Base-by-base conservation (phyloP, 2,113 vertebrate genomes). In the Myrmophylax atrothorax region DNA sequence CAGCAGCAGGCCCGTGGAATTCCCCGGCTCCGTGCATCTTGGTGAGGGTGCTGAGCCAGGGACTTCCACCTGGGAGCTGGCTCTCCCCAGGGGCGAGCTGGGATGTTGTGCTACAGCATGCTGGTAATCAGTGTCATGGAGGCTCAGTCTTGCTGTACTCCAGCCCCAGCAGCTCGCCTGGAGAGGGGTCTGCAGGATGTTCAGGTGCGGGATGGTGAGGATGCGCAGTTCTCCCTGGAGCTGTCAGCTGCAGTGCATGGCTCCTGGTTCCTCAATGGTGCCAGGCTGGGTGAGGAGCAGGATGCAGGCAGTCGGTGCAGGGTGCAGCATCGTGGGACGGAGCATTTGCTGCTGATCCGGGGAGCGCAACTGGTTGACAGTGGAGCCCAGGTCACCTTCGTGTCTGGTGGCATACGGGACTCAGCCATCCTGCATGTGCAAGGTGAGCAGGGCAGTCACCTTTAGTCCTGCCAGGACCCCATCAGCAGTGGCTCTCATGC, bases 121-220 rank as follows among this genome's bases (percentile, higher is more conserved):
- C 46, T 79, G 62, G n/a, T 46, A 20, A 35, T 53, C 5, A 13
- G 22, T 19, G 13, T 33, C 5, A 0, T 37, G 4, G 3, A 12
- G n/a, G n/a, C 90, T 94, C 49, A 95, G 26, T 59, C 22, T 1
- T 0, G 14, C 33, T 19, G 4, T 84, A 38, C 52, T 94, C 42
- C 94, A 99, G 99, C 99, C 78, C 99, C 99, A 5, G 98, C 98
- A 63, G 98, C 98, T 87, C 98, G 94, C 95, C 98, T 99, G 93
- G 98, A 99, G 95, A 97, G 97, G 53, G 98, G 98, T 62, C 97
- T 99, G 91, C 98, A 99, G 94, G 99, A 99, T 8, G 94, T 89
- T 2, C 47, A 97, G 78, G 99, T 99, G 26, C 97, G 90, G 20
- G 98, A 98, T 0, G 98, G 98, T 1, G 98, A 99, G 87, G 99